Evolutionary conservation across 2,113 vertebrate species (phyloP).

Genomic region (Hydropotes inermis): DNA sequence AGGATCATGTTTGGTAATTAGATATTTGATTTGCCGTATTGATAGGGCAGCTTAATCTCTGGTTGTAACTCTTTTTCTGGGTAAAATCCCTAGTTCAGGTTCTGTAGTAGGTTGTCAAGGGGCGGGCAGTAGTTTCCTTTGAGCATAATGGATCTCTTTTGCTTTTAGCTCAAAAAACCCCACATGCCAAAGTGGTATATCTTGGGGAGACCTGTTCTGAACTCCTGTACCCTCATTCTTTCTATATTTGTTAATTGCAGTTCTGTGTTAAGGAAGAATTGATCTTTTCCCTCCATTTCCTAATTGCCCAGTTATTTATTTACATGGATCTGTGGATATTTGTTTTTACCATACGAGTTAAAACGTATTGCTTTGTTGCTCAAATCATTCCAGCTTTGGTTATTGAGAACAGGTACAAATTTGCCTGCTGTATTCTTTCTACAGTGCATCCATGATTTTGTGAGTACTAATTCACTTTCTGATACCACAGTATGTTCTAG

Average conservation of each 20-base stretch:
- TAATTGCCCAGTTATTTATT: background rate
- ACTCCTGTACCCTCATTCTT: background rate
- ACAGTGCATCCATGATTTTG: background rate
- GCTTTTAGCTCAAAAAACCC: background rate
- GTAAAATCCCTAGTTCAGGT: background rate
- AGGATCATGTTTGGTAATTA: background rate
- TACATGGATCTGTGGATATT: background rate
- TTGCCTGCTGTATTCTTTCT: background rate
- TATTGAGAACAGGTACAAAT: background rate
- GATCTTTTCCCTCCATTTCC: background rate
- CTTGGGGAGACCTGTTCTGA: background rate
- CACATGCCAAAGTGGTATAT: background rate
- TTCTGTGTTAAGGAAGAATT: background rate
- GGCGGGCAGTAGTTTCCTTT: background rate
- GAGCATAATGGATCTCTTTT: background rate
- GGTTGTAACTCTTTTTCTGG: background rate
- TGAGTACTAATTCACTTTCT: slow-evolving; percentile 1
- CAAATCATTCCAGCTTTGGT: background rate
- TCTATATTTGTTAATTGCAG: background rate
- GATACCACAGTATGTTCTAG: background rate
- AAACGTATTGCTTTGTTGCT: background rate
- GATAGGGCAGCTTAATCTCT: background rate
- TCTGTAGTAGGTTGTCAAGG: background rate
- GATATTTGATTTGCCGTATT: background rate
- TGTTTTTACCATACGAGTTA: slow-evolving; percentile 14